These are phyloP conservation scores for Acrobasis repandana DNA, from an alignment of 2,888 invertebrate genomes.

Conservation along the genomic window DNA sequence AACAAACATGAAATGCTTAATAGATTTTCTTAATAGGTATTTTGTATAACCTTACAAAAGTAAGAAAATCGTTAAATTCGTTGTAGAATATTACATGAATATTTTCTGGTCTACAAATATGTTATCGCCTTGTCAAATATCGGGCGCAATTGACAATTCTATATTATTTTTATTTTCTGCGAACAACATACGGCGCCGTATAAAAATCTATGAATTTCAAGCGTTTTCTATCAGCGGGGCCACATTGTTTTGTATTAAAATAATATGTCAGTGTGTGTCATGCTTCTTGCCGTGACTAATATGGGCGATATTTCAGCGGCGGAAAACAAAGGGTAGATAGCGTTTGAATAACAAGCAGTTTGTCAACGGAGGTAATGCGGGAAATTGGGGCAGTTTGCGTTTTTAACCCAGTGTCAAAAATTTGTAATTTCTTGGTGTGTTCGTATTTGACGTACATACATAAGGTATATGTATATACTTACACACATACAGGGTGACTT, in stretches of 20 bases:
- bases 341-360: conserved; percentile 13
- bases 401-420: neutral
- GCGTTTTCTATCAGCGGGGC: conserved; percentile 17
- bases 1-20: no score
- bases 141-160: neutral
- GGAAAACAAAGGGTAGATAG: conserved; percentile 29
- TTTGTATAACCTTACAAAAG: no score
- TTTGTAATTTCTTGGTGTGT: neutral
- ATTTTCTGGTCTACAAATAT: no score
- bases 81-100: no score
- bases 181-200: neutral
- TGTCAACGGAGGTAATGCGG: conserved; percentile 6
- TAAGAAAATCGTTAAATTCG: no score
- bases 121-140: no score
- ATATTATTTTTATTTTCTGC: neutral
- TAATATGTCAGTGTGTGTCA: conserved; percentile 19
- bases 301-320: conserved; percentile 29
- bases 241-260: conserved; percentile 22
- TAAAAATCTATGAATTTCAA: conserved; percentile 23
- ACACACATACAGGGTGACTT: no score
- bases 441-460: no score
- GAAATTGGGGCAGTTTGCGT: neutral
- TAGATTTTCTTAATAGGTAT: no score
- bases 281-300: conserved; percentile 29
- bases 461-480: no score